Percentiles rank a stretch among this genome's conserved stretches.
These are phyloP conservation scores for Epistrophe grossulariae DNA, from an alignment of 2,888 invertebrate genomes.

Conservation along the genomic window DNA sequence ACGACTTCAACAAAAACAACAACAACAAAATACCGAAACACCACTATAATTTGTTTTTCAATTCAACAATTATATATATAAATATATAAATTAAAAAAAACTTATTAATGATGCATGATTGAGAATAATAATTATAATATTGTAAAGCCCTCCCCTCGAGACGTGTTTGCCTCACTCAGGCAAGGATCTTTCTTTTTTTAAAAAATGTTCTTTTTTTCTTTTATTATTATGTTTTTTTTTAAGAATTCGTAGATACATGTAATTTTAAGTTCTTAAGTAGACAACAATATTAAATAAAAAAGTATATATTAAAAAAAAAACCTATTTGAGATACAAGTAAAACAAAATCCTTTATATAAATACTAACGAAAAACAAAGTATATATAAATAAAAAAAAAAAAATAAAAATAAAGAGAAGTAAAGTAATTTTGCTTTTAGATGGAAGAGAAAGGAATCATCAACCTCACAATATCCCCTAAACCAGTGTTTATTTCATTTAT, in stretches of 20 bases:
- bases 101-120: slow-evolving; percentile 57
- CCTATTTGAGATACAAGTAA: slow-evolving; percentile 72
- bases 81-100: slow-evolving; percentile 31
- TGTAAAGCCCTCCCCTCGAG: slow-evolving; percentile 68
- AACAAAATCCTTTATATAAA: slow-evolving; percentile 70
- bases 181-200: slow-evolving; percentile 50
- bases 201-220: slow-evolving; percentile 44
- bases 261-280: slow-evolving; percentile 75
- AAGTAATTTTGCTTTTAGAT: slow-evolving; percentile 70
- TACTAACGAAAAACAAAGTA: slow-evolving; percentile 71
- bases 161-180: slow-evolving; percentile 69
- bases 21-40: slow-evolving; percentile 57
- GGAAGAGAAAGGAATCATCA: slow-evolving; percentile 40
- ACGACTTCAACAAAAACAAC: slow-evolving; percentile 51
- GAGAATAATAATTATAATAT: slow-evolving; percentile 44
- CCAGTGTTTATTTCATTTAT: background rate
- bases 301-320: slow-evolving; percentile 47
- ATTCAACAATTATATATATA: slow-evolving; percentile 28
- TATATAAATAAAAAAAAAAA: slow-evolving; percentile 55
- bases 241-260: slow-evolving; percentile 75
- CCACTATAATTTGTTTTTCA: slow-evolving; percentile 47
- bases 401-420: slow-evolving; percentile 43
- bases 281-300: slow-evolving; percentile 71
- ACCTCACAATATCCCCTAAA: slow-evolving; percentile 19
- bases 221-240: slow-evolving; percentile 50